Evolutionary conservation across 2,797 vertebrate species (phyloP).

Genomic region (Chiloscyllium punctatum): DNA sequence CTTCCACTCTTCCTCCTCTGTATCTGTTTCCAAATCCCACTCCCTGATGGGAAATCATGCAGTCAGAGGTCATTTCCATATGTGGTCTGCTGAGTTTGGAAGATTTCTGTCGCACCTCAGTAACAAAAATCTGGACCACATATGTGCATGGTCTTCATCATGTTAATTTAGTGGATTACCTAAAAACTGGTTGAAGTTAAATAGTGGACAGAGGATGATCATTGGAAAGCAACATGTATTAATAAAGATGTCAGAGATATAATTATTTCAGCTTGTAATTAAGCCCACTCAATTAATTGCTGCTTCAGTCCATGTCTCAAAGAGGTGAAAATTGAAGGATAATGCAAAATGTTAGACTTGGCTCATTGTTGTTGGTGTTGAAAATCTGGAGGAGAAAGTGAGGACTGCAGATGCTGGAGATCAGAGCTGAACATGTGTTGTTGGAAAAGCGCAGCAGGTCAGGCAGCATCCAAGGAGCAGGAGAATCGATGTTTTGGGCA

Average conservation of each 20-base stretch:
- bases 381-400: neutral
- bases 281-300: slow-evolving; percentile 1
- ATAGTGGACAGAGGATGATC: neutral
- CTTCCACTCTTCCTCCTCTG: no score
- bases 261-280: neutral
- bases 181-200: neutral
- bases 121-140: no score
- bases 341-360: neutral
- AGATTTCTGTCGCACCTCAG: no score
- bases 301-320: neutral
- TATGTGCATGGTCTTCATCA: neutral
- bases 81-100: no score
- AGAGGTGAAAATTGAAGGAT: neutral
- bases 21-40: no score
- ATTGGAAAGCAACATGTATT: neutral
- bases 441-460: no score
- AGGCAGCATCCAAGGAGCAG: no score
- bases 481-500: no score
- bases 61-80: no score
- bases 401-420: no score
- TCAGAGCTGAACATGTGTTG: no score
- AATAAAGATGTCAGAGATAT: neutral
- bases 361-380: neutral
- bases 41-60: no score
- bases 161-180: neutral